These are phyloP conservation scores for Cotesia vestalis DNA, from an alignment of 1,140 invertebrate species.

Conservation along the genomic window DNA sequence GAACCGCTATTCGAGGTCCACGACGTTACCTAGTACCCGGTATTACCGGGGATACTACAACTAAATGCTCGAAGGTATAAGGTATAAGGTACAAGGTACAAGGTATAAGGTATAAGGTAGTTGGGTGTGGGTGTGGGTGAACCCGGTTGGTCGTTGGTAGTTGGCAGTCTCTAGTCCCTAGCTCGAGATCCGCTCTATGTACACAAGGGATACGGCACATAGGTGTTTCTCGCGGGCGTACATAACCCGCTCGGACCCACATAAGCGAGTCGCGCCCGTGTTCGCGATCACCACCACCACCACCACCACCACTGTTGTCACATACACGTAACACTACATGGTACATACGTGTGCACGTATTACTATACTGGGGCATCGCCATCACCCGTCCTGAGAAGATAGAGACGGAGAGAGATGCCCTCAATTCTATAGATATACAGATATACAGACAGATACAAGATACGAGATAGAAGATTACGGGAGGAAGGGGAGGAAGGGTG, in stretches of 20 bases:
- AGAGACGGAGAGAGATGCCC: too few relatives aligned
- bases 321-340: too few relatives aligned
- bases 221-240: constrained; percentile 42
- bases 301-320: constrained; percentile 9
- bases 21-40: constrained; percentile 57
- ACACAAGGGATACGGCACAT: constrained; percentile 36
- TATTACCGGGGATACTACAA: constrained; percentile 60
- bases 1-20: constrained; percentile 63
- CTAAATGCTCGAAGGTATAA: too few relatives aligned
- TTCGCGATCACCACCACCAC: constrained; percentile 35
- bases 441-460: neutral
- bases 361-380: too few relatives aligned
- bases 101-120: too few relatives aligned
- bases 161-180: constrained; percentile 36
- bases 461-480: too few relatives aligned
- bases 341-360: too few relatives aligned
- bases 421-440: constrained; percentile 15
- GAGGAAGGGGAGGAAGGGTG: constrained; percentile 21
- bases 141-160: constrained; percentile 37
- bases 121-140: constrained; percentile 45
- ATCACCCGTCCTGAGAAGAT: too few relatives aligned
- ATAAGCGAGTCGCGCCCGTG: constrained; percentile 42
- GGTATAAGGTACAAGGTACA: too few relatives aligned
- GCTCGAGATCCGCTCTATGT: constrained; percentile 34
- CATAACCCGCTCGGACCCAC: constrained; percentile 36